Evolutionary conservation across 2,113 vertebrate species (phyloP).

Genomic region (Petrocephalus microphthalmus): DNA sequence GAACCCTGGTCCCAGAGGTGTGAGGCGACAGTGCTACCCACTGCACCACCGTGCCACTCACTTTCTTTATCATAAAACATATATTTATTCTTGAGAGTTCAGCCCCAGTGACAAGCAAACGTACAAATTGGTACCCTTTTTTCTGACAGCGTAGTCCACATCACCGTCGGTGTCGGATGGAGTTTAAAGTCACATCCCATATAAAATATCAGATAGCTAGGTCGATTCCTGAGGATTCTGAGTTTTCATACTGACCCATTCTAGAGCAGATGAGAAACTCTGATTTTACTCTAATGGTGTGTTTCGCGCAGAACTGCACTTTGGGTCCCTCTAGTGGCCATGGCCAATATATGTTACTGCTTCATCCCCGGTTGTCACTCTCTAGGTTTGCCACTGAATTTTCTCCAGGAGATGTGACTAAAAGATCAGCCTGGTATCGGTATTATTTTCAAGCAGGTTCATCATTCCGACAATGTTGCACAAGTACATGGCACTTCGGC

Average conservation of each 20-base stretch:
- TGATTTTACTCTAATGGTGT: neutral
- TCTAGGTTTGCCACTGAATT: neutral
- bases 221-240: neutral
- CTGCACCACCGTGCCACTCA: too few relatives aligned
- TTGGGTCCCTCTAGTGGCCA: constrained; percentile 57
- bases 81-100: too few relatives aligned
- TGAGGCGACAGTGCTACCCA: too few relatives aligned
- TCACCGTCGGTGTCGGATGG: too few relatives aligned
- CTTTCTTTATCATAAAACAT: too few relatives aligned
- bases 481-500: neutral
- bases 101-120: too few relatives aligned
- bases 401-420: neutral
- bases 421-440: neutral
- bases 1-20: too few relatives aligned
- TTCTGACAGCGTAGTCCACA: too few relatives aligned
- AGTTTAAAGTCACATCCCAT: neutral
- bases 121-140: too few relatives aligned
- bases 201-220: neutral
- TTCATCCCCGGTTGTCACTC: neutral
- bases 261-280: neutral
- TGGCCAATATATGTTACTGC: constrained; percentile 22
- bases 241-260: neutral
- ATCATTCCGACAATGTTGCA: neutral
- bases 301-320: constrained; percentile 40
- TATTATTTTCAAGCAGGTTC: neutral